Evolutionary conservation across 64 coral and sea anemone genomes (phyloP).

Genomic region (Catalaphyllia jardinei): DNA sequence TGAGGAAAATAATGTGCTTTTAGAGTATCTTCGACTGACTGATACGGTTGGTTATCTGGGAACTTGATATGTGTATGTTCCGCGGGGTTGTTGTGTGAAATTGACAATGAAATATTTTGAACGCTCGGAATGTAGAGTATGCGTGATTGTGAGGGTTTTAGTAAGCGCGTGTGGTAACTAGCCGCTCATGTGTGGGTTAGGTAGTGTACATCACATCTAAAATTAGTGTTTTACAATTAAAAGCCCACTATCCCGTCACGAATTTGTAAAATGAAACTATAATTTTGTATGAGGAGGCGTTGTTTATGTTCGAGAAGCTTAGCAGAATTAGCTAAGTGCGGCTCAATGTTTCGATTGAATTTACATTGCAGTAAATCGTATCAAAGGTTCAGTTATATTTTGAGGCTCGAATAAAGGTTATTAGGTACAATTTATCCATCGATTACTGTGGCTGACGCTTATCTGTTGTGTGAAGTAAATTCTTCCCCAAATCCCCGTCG

Average conservation of each 20-base stretch:
- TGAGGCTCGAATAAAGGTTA: neutral
- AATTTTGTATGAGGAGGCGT: neutral
- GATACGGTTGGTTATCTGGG: constrained; percentile 9
- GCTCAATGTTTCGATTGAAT: neutral
- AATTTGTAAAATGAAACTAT: neutral
- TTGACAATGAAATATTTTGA: constrained; percentile 57
- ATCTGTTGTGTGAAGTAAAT: neutral
- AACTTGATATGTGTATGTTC: constrained; percentile 19
- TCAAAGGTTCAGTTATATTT: neutral
- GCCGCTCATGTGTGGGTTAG: neutral
- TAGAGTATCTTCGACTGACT: neutral
- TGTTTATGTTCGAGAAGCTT: neutral
- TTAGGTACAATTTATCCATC: neutral
- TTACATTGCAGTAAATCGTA: neutral
- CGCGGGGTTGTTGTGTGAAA: neutral
- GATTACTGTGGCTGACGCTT: neutral
- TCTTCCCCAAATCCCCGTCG: neutral
- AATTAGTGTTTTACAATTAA: constrained; percentile 1
- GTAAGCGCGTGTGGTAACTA: neutral
- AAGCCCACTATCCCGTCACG: neutral
- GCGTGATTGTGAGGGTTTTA: constrained; percentile 1
- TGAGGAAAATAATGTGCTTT: neutral
- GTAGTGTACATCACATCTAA: constrained; percentile 6
- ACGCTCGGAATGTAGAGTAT: constrained; percentile 12
- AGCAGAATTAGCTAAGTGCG: neutral